Conservation (phyloP, 2,888 invertebrate species). For the Sarcophaga variegata region DNA sequence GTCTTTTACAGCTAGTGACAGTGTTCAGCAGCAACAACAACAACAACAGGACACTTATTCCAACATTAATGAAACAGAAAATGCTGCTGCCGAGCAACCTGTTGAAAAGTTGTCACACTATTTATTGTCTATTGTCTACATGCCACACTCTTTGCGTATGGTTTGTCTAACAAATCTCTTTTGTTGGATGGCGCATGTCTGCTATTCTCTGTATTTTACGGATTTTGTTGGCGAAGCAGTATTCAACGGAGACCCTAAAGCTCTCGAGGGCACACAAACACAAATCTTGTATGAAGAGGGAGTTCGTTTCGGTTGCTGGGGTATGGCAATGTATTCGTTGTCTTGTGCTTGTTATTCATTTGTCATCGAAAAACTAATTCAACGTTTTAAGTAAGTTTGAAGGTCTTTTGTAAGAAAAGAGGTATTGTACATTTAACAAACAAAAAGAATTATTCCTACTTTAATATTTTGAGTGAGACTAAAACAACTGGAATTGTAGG, state of each 20-base stretch:
- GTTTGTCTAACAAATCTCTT: slow-evolving; percentile 96
- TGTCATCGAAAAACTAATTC: slow-evolving; percentile 92
- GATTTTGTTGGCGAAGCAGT: slow-evolving; percentile 88
- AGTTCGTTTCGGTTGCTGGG: slow-evolving; percentile 97
- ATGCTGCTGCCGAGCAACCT: slow-evolving; percentile 67
- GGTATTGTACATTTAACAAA: not conserved
- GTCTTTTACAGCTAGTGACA: slow-evolving; percentile 57
- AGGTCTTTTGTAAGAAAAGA: not conserved
- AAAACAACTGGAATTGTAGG: too few species aligned
- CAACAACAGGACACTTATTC: slow-evolving; percentile 26
- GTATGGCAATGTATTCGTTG: slow-evolving; percentile 97
- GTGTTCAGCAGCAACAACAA: slow-evolving; percentile 27
- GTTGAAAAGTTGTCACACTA: slow-evolving; percentile 88
- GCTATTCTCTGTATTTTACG: slow-evolving; percentile 97
- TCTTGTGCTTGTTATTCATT: slow-evolving; percentile 96
- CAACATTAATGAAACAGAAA: slow-evolving; percentile 27
- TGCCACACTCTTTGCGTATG: slow-evolving; percentile 93
- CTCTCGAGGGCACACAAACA: slow-evolving; percentile 85
- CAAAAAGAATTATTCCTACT: too few species aligned
- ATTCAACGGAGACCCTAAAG: slow-evolving; percentile 84
- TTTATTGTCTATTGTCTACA: slow-evolving; percentile 93
- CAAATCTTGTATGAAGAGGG: slow-evolving; percentile 92
- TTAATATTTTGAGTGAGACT: too few species aligned
- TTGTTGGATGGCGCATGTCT: slow-evolving; percentile 99
- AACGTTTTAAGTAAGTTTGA: slow-evolving; percentile 84